Base-by-base conservation (phyloP, 2,888 invertebrate species). In the Operophtera brumata region DNA sequence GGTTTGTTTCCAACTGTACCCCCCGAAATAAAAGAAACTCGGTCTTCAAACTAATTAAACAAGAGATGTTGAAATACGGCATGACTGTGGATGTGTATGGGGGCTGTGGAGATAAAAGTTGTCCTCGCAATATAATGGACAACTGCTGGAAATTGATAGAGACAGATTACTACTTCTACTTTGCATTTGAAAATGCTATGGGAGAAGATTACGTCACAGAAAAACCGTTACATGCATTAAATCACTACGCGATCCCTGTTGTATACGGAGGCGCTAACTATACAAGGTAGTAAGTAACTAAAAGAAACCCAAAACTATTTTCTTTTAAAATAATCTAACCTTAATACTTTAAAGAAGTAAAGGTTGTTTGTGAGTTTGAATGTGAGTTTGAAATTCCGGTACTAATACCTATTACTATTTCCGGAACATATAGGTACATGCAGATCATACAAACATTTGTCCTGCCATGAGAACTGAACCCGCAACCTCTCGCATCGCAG, bases 251-350 rank as follows among this genome's bases (percentile, higher is more conserved):
- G 0, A 65, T 86, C 1, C 85, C 85, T 1, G 69, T 86, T 28
- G 84, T 86, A 0, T 85, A 68, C 47, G 85, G 85, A 2, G 82
- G 70, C 1, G 83, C 85, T 20, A 79, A 86, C 54, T 86, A 86
- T 54, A 74, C 80, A 6, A 80, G 85, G 85, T 84, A 65, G 51
- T 51, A 36, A 59, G 41, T 12, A 39, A 11, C 1, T 13, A n/a
- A n/a, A n/a, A n/a, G 10, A 40, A 32, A 13, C 30, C 7, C 11
- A 13, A 13, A 13, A n/a, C n/a, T n/a, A n/a, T n/a, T n/a, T n/a
- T 13, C 40, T 1, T 30, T 6, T 26, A n/a, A 7, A 1, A 26
- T 6, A 26, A 44, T n/a, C n/a, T 40, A 10, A 25, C n/a, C n/a
- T 9, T 5, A 11, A 4, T 8, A n/a, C n/a, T n/a, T n/a, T n/a